Percentiles rank a stretch among this genome's conserved stretches.
These are phyloP conservation scores for Cyprinus carpio DNA, from an alignment of 2,113 vertebrate species.

Conservation along the genomic window DNA sequence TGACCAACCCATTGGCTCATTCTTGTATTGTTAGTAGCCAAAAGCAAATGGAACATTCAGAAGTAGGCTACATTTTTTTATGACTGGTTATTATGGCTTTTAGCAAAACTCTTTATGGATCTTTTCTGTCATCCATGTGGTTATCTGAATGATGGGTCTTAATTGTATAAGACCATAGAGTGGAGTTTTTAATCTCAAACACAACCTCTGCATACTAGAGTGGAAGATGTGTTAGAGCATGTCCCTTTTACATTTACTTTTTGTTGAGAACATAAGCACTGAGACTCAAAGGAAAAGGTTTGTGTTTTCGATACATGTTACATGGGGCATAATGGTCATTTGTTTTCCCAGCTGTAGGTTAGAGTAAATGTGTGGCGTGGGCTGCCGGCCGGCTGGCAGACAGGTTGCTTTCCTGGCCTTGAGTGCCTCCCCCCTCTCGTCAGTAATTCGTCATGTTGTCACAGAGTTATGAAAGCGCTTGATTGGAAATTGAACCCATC, in stretches of 20 bases:
- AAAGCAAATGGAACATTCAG: neutral
- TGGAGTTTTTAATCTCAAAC: constrained; percentile 8
- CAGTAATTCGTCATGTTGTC: constrained; percentile 34
- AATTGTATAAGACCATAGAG: neutral
- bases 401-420: constrained; percentile 47
- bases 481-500: constrained; percentile 39
- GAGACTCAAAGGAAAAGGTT: neutral
- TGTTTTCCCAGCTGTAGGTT: constrained; percentile 32
- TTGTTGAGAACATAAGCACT: neutral
- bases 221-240: constrained; percentile 5
- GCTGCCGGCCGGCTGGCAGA: constrained; percentile 29
- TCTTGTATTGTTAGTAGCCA: neutral
- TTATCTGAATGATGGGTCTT: neutral
- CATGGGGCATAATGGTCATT: neutral
- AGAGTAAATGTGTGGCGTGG: neutral
- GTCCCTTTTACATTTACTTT: neutral
- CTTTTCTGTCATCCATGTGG: no score
- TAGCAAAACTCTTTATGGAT: neutral
- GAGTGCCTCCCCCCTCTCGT: constrained; percentile 9
- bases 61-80: neutral
- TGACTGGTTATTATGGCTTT: neutral
- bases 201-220: neutral
- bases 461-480: constrained; percentile 52
- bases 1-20: neutral
- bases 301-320: neutral